Evolutionary conservation across 1,140 invertebrate genomes (phyloP).

Genomic region (Eufriesea mexicana): DNA sequence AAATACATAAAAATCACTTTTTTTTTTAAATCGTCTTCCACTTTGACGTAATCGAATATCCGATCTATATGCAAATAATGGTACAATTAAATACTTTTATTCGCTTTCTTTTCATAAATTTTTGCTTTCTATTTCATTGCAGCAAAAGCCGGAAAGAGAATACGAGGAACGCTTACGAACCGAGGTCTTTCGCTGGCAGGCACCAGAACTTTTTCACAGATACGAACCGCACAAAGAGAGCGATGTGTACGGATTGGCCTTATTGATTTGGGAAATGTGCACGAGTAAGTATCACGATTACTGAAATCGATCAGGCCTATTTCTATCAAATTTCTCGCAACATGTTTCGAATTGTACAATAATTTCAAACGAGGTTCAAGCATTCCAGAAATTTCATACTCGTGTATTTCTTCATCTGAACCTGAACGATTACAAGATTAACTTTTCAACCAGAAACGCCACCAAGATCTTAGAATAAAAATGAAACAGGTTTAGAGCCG

Average conservation of each 20-base stretch:
- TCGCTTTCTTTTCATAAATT: background rate
- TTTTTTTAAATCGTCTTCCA: no score
- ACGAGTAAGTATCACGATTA: conserved; percentile 64
- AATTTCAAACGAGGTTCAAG: background rate
- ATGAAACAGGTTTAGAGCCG: conserved; percentile 34
- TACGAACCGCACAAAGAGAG: conserved; percentile 52
- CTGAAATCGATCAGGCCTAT: background rate
- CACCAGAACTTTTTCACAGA: conserved; percentile 68
- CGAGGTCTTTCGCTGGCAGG: conserved; percentile 73
- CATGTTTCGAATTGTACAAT: background rate
- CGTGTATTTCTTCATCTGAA: conserved; percentile 16
- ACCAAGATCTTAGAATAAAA: background rate
- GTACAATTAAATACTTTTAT: background rate
- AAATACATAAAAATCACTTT: no score
- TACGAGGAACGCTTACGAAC: conserved; percentile 68
- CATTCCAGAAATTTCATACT: conserved; percentile 11
- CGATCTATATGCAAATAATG: background rate
- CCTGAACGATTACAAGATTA: conserved; percentile 25
- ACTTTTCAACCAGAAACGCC: conserved; percentile 27
- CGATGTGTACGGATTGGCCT: conserved; percentile 71
- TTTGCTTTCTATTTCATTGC: conserved; percentile 27
- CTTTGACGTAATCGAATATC: background rate
- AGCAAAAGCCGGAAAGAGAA: conserved; percentile 54
- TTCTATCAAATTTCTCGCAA: background rate
- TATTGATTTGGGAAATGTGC: conserved; percentile 77